Evolutionary conservation across 2,113 vertebrate genomes (phyloP).

Genomic region (Grantiella picta): DNA sequence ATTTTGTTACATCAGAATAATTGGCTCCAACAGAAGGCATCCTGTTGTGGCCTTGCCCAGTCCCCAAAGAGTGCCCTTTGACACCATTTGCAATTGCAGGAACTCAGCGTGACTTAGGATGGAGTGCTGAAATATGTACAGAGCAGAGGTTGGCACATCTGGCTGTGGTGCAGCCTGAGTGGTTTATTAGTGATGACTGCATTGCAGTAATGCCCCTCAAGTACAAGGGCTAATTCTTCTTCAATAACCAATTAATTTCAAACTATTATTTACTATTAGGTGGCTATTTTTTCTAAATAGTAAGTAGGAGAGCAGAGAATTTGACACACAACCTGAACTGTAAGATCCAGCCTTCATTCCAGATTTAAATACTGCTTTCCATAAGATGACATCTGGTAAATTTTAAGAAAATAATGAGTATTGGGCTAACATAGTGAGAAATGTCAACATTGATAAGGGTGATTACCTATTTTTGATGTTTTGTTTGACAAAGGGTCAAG

Average conservation of each 20-base stretch:
- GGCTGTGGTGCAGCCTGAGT: not conserved
- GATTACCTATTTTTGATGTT: not conserved
- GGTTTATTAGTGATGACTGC: not conserved
- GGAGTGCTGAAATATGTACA: not conserved
- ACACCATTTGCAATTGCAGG: not conserved
- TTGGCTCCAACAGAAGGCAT: slow-evolving; percentile 4
- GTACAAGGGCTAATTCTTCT: not conserved
- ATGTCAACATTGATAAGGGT: not conserved
- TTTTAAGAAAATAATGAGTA: not conserved
- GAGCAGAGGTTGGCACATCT: not conserved
- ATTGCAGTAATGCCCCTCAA: not conserved
- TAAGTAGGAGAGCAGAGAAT: not conserved
- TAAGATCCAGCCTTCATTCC: not conserved
- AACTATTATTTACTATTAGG: fast-evolving
- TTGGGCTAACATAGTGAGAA: not conserved
- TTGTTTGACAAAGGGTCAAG: not conserved
- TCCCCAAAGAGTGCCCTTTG: not conserved
- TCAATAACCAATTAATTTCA: not conserved
- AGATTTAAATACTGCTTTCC: not conserved
- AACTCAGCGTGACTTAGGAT: not conserved
- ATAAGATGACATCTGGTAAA: not conserved
- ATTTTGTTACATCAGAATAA: slow-evolving; percentile 37
- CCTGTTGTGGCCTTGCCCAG: not conserved
- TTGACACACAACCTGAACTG: not conserved
- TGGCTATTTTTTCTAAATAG: not conserved